These are phyloP conservation scores for Datnioides undecimradiatus DNA, from an alignment of 2,113 vertebrate genomes.

Conservation along the genomic window DNA sequence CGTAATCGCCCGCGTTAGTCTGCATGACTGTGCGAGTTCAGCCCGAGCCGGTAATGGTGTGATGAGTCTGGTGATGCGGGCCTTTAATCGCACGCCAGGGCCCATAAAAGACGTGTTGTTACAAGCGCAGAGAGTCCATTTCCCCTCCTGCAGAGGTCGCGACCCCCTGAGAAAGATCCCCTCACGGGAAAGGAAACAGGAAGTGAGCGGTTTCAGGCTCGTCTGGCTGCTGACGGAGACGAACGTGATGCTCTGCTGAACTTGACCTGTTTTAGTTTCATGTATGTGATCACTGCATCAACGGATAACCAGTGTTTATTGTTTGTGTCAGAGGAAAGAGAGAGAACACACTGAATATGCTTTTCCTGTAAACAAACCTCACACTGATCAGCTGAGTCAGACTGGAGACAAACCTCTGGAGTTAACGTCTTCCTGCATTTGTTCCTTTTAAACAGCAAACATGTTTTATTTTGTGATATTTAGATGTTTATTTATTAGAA, in stretches of 20 bases:
- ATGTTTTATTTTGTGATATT: no score
- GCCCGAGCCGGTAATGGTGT: not conserved
- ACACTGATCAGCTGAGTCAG: no score
- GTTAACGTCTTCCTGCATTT: no score
- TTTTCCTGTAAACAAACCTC: no score
- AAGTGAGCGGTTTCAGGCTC: constrained; percentile 15
- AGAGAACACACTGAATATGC: no score
- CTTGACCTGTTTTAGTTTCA: not conserved
- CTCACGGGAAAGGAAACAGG: constrained; percentile 3
- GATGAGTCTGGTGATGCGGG: no score
- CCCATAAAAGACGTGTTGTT: constrained; percentile 10
- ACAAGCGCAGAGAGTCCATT: not conserved
- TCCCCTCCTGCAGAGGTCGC: constrained; percentile 13
- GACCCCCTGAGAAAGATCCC: constrained; percentile 40
- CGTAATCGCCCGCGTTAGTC: not conserved
- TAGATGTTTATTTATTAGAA: no score
- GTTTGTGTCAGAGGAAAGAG: no score
- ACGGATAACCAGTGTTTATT: not conserved
- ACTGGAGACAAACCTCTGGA: no score
- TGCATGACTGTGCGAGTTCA: not conserved
- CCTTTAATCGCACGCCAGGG: not conserved
- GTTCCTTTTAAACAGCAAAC: no score
- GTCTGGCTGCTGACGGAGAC: not conserved
- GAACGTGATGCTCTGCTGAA: not conserved
- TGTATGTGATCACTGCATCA: not conserved